Evolutionary conservation across 2,113 vertebrate species (phyloP).

Genomic region (Fregetta grallaria): DNA sequence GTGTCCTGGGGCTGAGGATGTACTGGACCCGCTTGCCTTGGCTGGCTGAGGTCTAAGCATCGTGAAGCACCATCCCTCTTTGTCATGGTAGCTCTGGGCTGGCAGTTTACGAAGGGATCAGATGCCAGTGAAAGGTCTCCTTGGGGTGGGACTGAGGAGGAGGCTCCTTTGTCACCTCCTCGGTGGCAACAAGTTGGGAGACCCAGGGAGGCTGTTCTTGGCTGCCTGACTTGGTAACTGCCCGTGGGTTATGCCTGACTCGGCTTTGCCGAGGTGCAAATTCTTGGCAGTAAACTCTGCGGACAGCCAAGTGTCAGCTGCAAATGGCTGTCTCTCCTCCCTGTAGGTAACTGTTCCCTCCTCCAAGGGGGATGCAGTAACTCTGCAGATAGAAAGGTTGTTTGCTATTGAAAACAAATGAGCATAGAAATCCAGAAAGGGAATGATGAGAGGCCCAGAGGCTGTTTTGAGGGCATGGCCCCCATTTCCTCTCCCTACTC

Average conservation of each 20-base stretch:
- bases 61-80: neutral
- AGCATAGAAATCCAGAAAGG: neutral
- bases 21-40: accelerated
- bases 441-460: neutral
- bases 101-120: neutral
- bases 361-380: accelerated
- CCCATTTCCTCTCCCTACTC: neutral
- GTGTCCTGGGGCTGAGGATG: neutral
- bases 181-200: accelerated
- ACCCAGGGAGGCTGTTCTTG: neutral
- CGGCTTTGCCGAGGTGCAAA: neutral
- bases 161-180: neutral
- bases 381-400: neutral
- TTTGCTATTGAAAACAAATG: neutral
- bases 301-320: neutral
- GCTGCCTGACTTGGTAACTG: neutral
- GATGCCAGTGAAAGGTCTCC: neutral
- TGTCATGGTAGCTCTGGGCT: neutral
- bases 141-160: neutral
- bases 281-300: neutral
- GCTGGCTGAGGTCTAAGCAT: neutral
- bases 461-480: neutral
- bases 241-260: neutral
- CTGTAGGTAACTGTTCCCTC: neutral
- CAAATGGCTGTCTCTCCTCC: neutral